phyloP scores from a whole-genome alignment of 2,888 invertebrate species.

The Drosophila pegasa region DNA sequence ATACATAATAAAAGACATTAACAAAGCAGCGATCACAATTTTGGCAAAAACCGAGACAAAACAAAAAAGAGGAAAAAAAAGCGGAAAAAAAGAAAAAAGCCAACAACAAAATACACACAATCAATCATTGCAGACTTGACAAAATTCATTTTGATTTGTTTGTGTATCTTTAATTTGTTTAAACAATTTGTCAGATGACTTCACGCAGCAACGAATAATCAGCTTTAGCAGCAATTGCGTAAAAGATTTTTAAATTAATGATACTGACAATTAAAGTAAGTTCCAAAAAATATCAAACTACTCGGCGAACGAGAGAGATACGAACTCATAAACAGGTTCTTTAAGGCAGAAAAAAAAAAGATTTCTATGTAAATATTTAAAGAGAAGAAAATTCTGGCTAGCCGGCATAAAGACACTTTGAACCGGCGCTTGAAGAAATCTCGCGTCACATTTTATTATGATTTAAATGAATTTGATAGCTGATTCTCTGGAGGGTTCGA shows the following conservation, averaged over 20 bases:
- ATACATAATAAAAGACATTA: slow-evolving; percentile 42
- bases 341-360: slow-evolving; percentile 9
- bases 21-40: slow-evolving; percentile 47
- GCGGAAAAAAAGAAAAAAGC: slow-evolving; percentile 22
- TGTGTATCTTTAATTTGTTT: slow-evolving; percentile 63
- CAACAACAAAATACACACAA: slow-evolving; percentile 42
- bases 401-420: slow-evolving; percentile 38
- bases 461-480: slow-evolving; percentile 78
- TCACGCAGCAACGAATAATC: slow-evolving; percentile 57
- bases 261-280: slow-evolving; percentile 49
- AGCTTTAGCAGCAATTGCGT: slow-evolving; percentile 32
- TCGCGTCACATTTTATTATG: slow-evolving; percentile 69
- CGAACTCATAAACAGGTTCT: slow-evolving; percentile 26
- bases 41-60: slow-evolving; percentile 43
- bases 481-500: slow-evolving; percentile 52
- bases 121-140: slow-evolving; percentile 63
- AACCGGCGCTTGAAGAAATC: slow-evolving; percentile 52
- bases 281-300: slow-evolving; percentile 47
- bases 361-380: slow-evolving; percentile 10
- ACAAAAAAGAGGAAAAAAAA: slow-evolving; percentile 23
- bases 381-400: slow-evolving; percentile 7
- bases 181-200: slow-evolving; percentile 69
- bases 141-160: slow-evolving; percentile 59
- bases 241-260: slow-evolving; percentile 63
- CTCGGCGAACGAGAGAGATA: background rate